Percentiles rank a stretch among this genome's conserved stretches.
phyloP scores from a whole-genome alignment of 2,888 invertebrate genomes.

The Cantharis nigra region DNA sequence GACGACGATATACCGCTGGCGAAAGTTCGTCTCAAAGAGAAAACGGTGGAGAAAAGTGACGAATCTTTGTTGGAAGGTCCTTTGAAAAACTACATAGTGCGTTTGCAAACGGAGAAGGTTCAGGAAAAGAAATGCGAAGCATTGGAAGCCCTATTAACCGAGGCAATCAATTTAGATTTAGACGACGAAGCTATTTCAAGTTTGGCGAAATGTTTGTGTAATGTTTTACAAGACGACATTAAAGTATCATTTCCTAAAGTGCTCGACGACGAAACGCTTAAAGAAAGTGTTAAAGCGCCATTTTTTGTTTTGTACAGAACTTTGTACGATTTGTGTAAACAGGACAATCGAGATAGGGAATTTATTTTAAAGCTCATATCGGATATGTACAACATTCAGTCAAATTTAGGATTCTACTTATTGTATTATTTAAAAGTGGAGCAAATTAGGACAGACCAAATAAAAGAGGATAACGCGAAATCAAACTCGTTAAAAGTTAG shows the following conservation, averaged over 20 bases:
- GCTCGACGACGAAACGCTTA: constrained; percentile 65
- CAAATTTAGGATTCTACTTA: constrained; percentile 81
- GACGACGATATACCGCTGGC: constrained; percentile 80
- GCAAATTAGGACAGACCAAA: constrained; percentile 62
- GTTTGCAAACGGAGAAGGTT: constrained; percentile 63
- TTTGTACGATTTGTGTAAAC: constrained; percentile 70
- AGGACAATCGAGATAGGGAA: constrained; percentile 78
- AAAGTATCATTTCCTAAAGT: constrained; percentile 59
- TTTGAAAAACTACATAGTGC: constrained; percentile 60
- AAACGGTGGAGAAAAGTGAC: constrained; percentile 48
- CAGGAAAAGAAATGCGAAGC: constrained; percentile 65
- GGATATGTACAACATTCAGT: constrained; percentile 75
- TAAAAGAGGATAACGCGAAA: constrained; percentile 56
- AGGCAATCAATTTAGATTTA: constrained; percentile 64
- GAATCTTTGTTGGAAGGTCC: constrained; percentile 60
- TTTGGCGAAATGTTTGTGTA: constrained; percentile 64
- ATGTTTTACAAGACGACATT: constrained; percentile 60
- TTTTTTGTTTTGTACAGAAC: constrained; percentile 87
- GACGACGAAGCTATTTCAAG: constrained; percentile 64
- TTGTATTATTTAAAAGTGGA: constrained; percentile 85
- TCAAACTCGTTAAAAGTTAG: constrained; percentile 75
- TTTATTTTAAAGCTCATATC: constrained; percentile 74
- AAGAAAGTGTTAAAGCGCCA: constrained; percentile 76
- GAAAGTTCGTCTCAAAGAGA: constrained; percentile 71
- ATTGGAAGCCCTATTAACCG: constrained; percentile 67